Percentiles rank a stretch among this genome's conserved stretches.
Conservation (phyloP, 2,797 vertebrate genomes). For the Anolis apletophallus region DNA sequence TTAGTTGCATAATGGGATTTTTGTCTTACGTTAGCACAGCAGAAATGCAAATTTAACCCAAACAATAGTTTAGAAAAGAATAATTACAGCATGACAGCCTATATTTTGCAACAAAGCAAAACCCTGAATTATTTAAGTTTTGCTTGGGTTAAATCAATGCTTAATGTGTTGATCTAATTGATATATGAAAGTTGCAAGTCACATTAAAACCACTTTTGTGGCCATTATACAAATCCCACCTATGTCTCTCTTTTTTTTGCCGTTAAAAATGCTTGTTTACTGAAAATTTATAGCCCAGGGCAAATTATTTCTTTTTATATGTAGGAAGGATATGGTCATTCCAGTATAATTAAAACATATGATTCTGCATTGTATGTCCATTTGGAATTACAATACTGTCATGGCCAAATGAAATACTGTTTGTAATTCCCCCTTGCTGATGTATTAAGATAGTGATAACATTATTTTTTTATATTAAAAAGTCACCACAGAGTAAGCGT, state of each 20-base stretch:
- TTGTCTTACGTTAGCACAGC: slow-evolving; percentile 35
- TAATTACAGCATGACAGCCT: slow-evolving; percentile 23
- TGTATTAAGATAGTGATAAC: slow-evolving; percentile 15
- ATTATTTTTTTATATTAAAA: background rate
- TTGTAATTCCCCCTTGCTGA: slow-evolving; percentile 2
- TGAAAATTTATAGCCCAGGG: slow-evolving; percentile 60
- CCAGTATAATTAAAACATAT: slow-evolving; percentile 44
- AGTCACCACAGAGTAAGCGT: fast-evolving
- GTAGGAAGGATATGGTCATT: slow-evolving; percentile 43
- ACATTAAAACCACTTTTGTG: slow-evolving; percentile 55
- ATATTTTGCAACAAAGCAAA: slow-evolving; percentile 34
- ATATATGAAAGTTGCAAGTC: slow-evolving; percentile 49
- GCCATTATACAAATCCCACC: slow-evolving; percentile 42
- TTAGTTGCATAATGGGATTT: slow-evolving; percentile 43
- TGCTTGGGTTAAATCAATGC: slow-evolving; percentile 43
- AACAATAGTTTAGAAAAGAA: slow-evolving; percentile 42
- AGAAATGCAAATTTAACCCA: slow-evolving; percentile 32
- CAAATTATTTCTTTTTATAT: slow-evolving; percentile 52
- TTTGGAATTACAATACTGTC: slow-evolving; percentile 45
- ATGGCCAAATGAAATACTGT: slow-evolving; percentile 48
- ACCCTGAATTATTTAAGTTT: slow-evolving; percentile 38
- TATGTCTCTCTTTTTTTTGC: slow-evolving; percentile 40
- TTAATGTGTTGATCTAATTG: slow-evolving; percentile 57
- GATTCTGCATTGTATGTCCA: slow-evolving; percentile 30
- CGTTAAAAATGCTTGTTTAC: slow-evolving; percentile 48